A percentile compares a stretch with the other conserved stretches of the same genome.
These are phyloP conservation scores for Macrochelys suwanniensis DNA, from an alignment of 2,797 vertebrate species.

Conservation along the genomic window DNA sequence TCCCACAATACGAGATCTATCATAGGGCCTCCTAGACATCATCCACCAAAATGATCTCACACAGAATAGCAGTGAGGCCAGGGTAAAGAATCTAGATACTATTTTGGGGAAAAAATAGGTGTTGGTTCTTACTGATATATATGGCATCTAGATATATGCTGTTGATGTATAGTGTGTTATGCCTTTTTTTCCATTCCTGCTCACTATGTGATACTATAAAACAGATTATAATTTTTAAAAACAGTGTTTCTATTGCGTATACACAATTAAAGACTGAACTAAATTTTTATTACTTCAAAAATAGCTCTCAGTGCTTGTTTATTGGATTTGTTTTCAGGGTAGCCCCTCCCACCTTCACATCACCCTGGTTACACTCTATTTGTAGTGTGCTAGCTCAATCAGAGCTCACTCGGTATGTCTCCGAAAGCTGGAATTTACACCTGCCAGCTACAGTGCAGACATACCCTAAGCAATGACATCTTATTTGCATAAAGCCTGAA, in stretches of 20 bases:
- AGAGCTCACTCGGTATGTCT: neutral
- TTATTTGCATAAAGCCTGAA: neutral
- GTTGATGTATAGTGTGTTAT: neutral
- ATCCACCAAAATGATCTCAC: neutral
- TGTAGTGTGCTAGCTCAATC: neutral
- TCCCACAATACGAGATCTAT: slow-evolving; percentile 1
- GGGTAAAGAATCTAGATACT: neutral
- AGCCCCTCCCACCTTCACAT: neutral
- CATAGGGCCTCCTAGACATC: neutral
- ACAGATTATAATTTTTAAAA: neutral
- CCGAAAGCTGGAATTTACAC: neutral
- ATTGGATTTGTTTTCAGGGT: neutral
- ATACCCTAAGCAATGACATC: neutral
- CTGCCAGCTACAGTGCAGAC: neutral
- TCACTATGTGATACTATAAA: neutral
- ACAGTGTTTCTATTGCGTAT: neutral
- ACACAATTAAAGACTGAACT: neutral
- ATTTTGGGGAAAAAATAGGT: neutral
- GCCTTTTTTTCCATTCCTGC: neutral
- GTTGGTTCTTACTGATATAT: neutral
- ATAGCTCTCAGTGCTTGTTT: neutral
- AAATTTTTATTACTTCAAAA: neutral
- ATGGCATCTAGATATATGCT: neutral
- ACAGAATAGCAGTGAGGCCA: neutral
- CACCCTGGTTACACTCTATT: neutral